Conservation (phyloP, 92 coral and sea anemone species). For the Zoanthus gigantus region DNA sequence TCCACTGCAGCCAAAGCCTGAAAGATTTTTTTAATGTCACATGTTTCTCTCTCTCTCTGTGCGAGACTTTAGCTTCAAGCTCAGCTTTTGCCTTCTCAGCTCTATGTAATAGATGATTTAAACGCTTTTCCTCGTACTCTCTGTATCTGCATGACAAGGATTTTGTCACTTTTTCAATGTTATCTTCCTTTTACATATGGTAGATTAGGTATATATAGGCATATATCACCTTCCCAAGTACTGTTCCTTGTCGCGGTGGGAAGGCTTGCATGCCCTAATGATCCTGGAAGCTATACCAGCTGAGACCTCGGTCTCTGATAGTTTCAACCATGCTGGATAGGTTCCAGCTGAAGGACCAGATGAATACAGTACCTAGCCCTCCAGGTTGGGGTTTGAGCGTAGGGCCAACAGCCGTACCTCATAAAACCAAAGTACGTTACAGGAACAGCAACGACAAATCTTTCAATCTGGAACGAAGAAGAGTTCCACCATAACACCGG, state of each 20-base stretch:
- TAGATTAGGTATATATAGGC: too few relatives aligned
- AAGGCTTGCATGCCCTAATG: neutral
- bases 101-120: neutral
- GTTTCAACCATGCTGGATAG: neutral
- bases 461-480: too few relatives aligned
- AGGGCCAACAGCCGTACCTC: slow-evolving; percentile 40
- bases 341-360: slow-evolving; percentile 14
- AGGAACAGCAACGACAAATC: neutral
- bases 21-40: neutral
- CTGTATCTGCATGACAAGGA: slow-evolving; percentile 11
- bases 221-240: neutral
- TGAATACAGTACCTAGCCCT: neutral
- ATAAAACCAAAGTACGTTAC: slow-evolving; percentile 41
- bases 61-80: neutral
- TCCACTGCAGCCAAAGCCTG: slow-evolving; percentile 3
- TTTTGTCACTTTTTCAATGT: neutral
- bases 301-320: neutral
- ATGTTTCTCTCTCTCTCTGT: neutral
- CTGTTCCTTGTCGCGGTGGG: neutral
- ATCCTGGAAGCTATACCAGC: neutral
- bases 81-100: slow-evolving; percentile 3
- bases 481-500: slow-evolving; percentile 38
- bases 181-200: too few relatives aligned
- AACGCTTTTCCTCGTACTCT: neutral
- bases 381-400: neutral